phyloP scores from a whole-genome alignment of 2,113 vertebrate species.

The Rhinolophus ferrumequinum region DNA sequence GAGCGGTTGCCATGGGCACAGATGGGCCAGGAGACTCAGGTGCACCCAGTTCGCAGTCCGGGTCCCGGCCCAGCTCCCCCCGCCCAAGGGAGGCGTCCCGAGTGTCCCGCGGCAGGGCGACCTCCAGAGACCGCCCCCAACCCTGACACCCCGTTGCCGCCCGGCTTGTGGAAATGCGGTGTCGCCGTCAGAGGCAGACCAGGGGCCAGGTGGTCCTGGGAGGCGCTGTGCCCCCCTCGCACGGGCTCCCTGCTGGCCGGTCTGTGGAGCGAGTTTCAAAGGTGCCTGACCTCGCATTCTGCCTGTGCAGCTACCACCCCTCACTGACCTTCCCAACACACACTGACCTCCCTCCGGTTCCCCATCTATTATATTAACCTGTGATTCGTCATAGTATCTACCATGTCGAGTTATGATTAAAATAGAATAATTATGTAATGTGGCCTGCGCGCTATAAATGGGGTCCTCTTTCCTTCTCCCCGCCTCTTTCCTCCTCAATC shows the following conservation, averaged over 20 bases:
- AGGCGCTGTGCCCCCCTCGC: background rate
- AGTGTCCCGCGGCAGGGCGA: background rate
- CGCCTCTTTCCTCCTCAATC: background rate
- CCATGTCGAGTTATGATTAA: background rate
- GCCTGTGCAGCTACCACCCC: background rate
- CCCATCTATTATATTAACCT: background rate
- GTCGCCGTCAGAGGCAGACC: background rate
- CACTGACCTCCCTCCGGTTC: background rate
- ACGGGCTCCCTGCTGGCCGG: background rate
- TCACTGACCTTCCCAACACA: background rate
- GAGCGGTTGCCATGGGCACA: constrained; percentile 72
- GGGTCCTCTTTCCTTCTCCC: background rate
- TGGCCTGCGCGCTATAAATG: too few relatives aligned
- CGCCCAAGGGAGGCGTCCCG: rapidly evolving
- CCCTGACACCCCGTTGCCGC: background rate
- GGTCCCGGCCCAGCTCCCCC: background rate
- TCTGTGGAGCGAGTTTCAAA: background rate
- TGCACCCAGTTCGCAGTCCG: rapidly evolving
- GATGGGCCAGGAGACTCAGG: background rate
- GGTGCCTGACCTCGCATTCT: background rate
- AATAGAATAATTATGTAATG: background rate
- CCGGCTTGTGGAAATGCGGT: rapidly evolving
- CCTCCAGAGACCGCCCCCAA: background rate
- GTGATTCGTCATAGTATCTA: background rate
- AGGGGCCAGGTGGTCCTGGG: background rate